Base-by-base conservation (phyloP, 2,113 vertebrate genomes). In the Alouatta palliata region DNA sequence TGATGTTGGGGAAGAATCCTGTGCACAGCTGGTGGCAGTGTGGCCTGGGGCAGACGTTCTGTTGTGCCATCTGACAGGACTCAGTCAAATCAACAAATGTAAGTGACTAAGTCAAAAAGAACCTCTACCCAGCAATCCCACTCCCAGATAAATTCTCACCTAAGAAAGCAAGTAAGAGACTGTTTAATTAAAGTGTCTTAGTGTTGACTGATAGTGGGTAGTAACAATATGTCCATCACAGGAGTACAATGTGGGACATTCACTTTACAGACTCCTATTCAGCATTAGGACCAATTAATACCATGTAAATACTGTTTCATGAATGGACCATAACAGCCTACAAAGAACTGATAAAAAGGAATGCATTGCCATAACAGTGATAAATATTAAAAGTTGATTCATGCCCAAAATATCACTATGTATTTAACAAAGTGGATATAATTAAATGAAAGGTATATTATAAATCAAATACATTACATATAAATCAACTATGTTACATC, bases 21-120 rank as follows among this genome's bases (percentile, higher is more conserved):
- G 14, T 25, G 45, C 2, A 13, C 11, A 61, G 1, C 1, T 32
- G 32, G 58, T 40, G 30, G 40, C n/a, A 21, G 1, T 2, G n/a
- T 9, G 30, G 37, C 17, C 45, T 20, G 23, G 5, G n/a, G 23
- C 17, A 37, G 32, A 9, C 30, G 25, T 32, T 85, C 27, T 19
- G 61, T 75, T 45, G 17, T 2, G 14, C 47, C 61, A n/a, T 37
- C 58, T 90, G 21, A 86, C 11, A 43, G 27, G 43, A 58, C 8
- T 47, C 49, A 52, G 23, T 90, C 56, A 37, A 86, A 61, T 43
- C 16, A 70, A 45, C 49, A 89, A 81, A 77, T 21, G 2, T 52
- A 79, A 79, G 6, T 37, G 3, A 45, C 35, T 30, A 81, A 40
- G 1, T 23, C 73, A 45, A 17, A 12, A 6, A 35, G 30, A 56